A percentile compares a stretch with the other conserved stretches of the same genome.
These are phyloP conservation scores for Holcopasites calliopsidis DNA, from an alignment of 1,140 invertebrate species.

Conservation along the genomic window DNA sequence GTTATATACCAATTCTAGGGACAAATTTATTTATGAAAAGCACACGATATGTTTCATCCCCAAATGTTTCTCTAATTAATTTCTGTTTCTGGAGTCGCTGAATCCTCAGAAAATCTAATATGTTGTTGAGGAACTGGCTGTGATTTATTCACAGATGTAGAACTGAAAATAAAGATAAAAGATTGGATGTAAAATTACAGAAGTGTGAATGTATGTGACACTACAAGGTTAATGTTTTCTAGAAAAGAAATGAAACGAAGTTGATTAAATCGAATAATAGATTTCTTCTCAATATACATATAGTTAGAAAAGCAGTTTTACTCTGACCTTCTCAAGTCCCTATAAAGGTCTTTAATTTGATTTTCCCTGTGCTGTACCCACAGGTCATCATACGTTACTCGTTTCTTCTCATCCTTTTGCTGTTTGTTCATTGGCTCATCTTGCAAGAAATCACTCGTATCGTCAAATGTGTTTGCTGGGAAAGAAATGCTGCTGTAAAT, in stretches of 20 bases:
- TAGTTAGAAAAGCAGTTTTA: no score
- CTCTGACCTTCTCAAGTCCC: no score
- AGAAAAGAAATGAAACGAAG: neutral
- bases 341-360: neutral
- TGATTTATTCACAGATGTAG: accelerated
- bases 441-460: no score
- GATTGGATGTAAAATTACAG: no score
- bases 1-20: neutral
- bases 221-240: neutral
- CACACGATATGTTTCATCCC: neutral
- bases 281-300: neutral
- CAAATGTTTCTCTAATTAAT: neutral
- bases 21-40: neutral
- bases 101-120: neutral
- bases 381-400: conserved; percentile 8
- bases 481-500: no score
- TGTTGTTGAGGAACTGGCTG: neutral
- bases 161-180: neutral
- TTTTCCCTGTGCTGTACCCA: neutral
- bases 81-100: neutral
- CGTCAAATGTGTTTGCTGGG: no score
- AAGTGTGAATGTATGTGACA: neutral
- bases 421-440: neutral
- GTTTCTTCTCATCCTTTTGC: neutral
- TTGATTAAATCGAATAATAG: neutral